Evolutionary conservation across 92 coral and sea anemone species (phyloP).

Genomic region (Actinostola sp.): DNA sequence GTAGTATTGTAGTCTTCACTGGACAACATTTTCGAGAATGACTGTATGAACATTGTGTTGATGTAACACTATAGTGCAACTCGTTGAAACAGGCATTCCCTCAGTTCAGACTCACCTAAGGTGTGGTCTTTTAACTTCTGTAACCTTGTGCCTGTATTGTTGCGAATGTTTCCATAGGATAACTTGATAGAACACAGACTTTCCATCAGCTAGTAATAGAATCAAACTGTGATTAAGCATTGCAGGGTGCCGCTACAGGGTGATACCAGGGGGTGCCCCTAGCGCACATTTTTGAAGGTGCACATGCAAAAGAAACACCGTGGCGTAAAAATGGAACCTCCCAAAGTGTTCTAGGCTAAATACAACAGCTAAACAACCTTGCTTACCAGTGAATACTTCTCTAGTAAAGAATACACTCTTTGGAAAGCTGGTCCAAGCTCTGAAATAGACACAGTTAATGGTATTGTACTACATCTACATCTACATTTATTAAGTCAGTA

Average conservation of each 20-base stretch:
- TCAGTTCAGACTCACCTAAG: conserved; percentile 28
- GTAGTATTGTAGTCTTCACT: too few species aligned
- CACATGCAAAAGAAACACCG: not conserved
- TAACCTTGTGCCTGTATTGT: conserved; percentile 34
- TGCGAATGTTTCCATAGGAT: conserved; percentile 56
- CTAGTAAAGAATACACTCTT: conserved; percentile 79
- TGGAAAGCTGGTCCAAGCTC: conserved; percentile 92
- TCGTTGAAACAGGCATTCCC: not conserved
- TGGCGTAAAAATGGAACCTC: too few species aligned
- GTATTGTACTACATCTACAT: too few species aligned
- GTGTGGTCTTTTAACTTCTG: conserved; percentile 29
- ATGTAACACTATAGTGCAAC: not conserved
- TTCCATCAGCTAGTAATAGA: conserved; percentile 54
- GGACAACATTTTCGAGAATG: too few species aligned
- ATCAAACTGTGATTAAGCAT: not conserved
- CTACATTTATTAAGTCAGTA: too few species aligned
- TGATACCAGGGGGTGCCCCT: not conserved
- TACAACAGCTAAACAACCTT: not conserved
- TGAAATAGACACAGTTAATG: conserved; percentile 20
- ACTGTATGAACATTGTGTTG: too few species aligned
- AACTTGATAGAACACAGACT: conserved; percentile 54
- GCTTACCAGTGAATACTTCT: conserved; percentile 72
- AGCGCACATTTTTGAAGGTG: not conserved
- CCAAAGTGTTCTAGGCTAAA: too few species aligned
- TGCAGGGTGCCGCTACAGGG: not conserved